A percentile compares a stretch with the other conserved stretches of the same genome.
Conservation (phyloP, 1,140 invertebrate species). For the Drosophila sucinea region DNA sequence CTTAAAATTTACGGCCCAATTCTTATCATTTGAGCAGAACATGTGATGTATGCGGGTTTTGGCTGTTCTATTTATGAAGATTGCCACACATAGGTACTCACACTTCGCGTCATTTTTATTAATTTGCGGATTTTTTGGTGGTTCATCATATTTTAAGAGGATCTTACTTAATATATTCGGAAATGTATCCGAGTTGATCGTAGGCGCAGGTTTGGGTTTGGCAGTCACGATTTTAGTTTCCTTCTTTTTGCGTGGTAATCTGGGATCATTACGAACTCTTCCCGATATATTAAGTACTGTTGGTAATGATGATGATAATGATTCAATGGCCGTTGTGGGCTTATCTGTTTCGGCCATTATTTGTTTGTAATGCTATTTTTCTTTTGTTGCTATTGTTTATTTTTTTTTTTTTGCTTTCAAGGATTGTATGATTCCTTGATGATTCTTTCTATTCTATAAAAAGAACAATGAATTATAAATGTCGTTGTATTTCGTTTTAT, state of each 20-base stretch:
- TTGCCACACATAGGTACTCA: conserved; percentile 16
- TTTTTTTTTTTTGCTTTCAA: not conserved
- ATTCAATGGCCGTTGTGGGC: not conserved
- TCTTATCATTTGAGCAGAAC: conserved; percentile 11
- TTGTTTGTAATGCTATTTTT: not conserved
- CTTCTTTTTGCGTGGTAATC: not conserved
- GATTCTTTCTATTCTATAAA: not conserved
- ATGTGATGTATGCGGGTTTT: conserved; percentile 24
- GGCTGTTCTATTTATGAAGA: not conserved
- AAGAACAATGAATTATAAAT: not conserved
- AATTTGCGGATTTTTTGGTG: not conserved
- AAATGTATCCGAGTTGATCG: conserved; percentile 17
- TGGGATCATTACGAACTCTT: not conserved
- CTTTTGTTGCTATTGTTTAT: not conserved
- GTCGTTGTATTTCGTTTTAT: not conserved
- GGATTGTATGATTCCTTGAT: not conserved
- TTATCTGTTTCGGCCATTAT: not conserved
- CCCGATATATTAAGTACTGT: conserved; percentile 34
- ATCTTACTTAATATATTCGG: conserved; percentile 27
- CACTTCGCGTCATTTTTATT: conserved; percentile 5
- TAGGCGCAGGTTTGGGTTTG: not conserved
- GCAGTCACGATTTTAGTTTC: not conserved
- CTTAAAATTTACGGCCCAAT: not conserved
- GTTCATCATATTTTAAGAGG: conserved; percentile 28
- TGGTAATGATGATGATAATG: not conserved